phyloP scores from a whole-genome alignment of 2,888 invertebrate genomes.

The Globia sparganii region DNA sequence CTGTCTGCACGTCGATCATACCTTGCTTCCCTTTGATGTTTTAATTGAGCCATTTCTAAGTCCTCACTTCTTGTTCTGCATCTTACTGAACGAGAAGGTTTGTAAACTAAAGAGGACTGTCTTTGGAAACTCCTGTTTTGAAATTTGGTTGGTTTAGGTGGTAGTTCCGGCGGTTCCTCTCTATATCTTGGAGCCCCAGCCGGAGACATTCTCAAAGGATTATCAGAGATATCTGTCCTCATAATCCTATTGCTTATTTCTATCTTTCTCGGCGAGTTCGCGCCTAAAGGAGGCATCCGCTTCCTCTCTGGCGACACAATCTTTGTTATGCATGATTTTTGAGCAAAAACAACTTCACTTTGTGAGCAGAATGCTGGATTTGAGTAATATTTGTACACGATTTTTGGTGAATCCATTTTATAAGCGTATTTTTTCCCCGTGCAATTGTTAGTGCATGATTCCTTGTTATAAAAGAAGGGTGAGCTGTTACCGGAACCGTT shows the following conservation, averaged over 20 bases:
- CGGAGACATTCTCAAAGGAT: slow-evolving; percentile 84
- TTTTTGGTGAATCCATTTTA: slow-evolving; percentile 88
- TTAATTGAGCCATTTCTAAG: slow-evolving; percentile 87
- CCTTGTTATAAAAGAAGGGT: slow-evolving; percentile 73
- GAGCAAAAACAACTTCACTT: slow-evolving; percentile 91
- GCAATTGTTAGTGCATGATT: slow-evolving; percentile 75
- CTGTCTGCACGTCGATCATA: slow-evolving; percentile 82
- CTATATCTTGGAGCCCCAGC: slow-evolving; percentile 73
- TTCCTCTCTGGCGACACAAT: slow-evolving; percentile 77
- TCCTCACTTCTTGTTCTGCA: slow-evolving; percentile 85
- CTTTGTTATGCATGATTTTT: slow-evolving; percentile 83
- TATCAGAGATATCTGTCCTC: slow-evolving; percentile 88
- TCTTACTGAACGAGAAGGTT: slow-evolving; percentile 83
- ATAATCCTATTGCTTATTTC: slow-evolving; percentile 83
- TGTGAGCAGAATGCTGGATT: slow-evolving; percentile 95
- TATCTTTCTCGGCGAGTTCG: slow-evolving; percentile 85
- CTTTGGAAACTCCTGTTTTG: slow-evolving; percentile 82
- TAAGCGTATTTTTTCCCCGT: slow-evolving; percentile 78
- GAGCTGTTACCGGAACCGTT: slow-evolving; percentile 76
- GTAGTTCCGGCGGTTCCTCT: slow-evolving; percentile 86
- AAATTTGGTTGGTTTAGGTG: slow-evolving; percentile 86
- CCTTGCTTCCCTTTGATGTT: slow-evolving; percentile 73
- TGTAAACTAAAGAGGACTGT: slow-evolving; percentile 87
- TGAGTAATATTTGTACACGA: slow-evolving; percentile 92
- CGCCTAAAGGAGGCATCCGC: slow-evolving; percentile 85